Conservation (phyloP, 2,797 vertebrate genomes). For the Rhincodon typus region DNA sequence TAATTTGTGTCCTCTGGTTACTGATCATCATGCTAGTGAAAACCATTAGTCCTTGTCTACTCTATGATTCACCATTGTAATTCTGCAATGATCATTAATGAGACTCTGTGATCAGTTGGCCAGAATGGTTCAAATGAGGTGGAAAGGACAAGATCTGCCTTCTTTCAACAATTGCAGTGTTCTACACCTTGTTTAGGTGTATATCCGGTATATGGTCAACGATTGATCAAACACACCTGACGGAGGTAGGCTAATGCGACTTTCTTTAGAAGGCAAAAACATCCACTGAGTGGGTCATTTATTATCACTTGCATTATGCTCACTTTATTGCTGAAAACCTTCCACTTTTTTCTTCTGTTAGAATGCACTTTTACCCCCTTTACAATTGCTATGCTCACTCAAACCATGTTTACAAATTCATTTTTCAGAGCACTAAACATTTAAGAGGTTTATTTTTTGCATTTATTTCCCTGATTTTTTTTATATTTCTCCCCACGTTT, state of each 20-base stretch:
- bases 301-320: constrained; percentile 22
- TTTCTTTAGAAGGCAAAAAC: not conserved
- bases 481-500: constrained; percentile 34
- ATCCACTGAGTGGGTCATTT: not conserved
- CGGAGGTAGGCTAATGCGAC: constrained; percentile 20
- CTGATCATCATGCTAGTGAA: not conserved
- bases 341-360: not conserved
- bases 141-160: not conserved
- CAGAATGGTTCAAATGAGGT: constrained; percentile 1
- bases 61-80: not conserved
- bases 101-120: constrained; percentile 25
- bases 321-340: constrained; percentile 30
- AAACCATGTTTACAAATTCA: too few relatives aligned
- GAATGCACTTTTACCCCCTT: constrained; percentile 8
- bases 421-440: too few relatives aligned
- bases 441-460: constrained; percentile 33
- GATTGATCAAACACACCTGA: constrained; percentile 2
- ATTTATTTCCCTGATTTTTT: constrained; percentile 34
- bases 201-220: not conserved
- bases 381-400: constrained; percentile 13
- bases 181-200: not conserved
- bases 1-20: not conserved
- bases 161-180: not conserved
- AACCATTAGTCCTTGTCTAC: not conserved
- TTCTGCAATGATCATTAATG: constrained; percentile 17